These are phyloP conservation scores for Temnothorax curvispinosus DNA, from an alignment of 1,140 invertebrate species.

Conservation along the genomic window DNA sequence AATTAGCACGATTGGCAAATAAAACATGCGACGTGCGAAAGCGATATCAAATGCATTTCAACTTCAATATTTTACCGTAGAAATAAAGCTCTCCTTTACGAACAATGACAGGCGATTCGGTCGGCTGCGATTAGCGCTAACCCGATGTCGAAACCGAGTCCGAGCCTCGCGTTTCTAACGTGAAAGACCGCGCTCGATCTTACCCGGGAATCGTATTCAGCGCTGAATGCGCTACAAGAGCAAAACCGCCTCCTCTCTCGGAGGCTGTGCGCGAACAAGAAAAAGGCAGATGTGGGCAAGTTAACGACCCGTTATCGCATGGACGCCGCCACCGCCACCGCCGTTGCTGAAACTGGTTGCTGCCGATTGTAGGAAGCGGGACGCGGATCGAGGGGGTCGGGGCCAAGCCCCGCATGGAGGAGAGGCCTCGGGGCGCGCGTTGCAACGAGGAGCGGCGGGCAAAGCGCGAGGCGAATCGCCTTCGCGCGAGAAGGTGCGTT, in stretches of 20 bases:
- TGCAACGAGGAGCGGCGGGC: constrained; percentile 27
- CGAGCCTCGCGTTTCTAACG: neutral
- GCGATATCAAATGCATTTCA: neutral
- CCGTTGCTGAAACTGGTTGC: constrained; percentile 77
- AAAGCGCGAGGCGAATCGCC: constrained; percentile 20
- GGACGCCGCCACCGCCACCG: constrained; percentile 42
- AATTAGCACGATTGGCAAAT: neutral
- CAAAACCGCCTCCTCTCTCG: constrained; percentile 52
- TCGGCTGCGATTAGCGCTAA: neutral
- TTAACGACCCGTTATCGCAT: constrained; percentile 82
- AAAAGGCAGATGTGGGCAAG: constrained; percentile 81
- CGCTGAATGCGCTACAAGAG: neutral
- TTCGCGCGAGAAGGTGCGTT: constrained; percentile 22
- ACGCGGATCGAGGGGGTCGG: neutral
- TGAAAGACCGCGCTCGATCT: constrained; percentile 23
- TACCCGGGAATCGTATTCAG: neutral
- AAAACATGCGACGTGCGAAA: neutral
- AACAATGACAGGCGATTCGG: neutral
- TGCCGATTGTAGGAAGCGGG: constrained; percentile 70
- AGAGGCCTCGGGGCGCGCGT: neutral
- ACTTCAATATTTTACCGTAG: neutral
- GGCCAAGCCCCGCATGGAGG: neutral
- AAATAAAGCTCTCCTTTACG: too few species aligned
- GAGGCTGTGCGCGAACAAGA: constrained; percentile 64
- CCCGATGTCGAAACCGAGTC: neutral